Evolutionary conservation across 2,888 invertebrate species (phyloP), one percentile per base, ranked within the genome.

Genomic region (Tetanocera ferruginea): DNA sequence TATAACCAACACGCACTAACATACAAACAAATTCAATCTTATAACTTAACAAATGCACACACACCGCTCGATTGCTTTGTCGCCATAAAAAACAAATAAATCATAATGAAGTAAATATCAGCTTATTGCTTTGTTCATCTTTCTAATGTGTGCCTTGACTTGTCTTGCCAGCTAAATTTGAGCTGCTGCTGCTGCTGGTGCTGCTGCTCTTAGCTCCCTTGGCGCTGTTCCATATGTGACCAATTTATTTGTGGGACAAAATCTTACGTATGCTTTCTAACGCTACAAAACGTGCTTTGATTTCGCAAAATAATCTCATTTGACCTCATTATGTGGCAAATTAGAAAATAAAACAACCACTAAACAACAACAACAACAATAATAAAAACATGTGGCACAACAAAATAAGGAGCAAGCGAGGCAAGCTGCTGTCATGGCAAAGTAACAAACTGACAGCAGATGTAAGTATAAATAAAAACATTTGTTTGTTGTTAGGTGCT

Each of bases 21-120:
- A 25, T 4, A 0, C 19, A 60, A 5, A 60, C 57, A 25, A 23
- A 23, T 25, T 23, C 57, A 1, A 19, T 25, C 9, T 9, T 25
- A 23, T 57, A 19, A 19, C 9, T 25, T 19, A 5, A 55, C 8
- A 57, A 57, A n/a, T n/a, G n/a, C 11, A 19, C 19, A 60, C 57
- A 60, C 28, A 23, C 19, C 52, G 52, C 52, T 2, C 14, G 52
- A n/a, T 11, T 3, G 9, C 4, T 25, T 23, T 23, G 28, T 28
- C 23, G 19, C 57, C 11, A 25, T n/a, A 25, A 60, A 60, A 25
- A 28, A 8, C 9, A 60, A 11, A 64, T 64, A 64, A 64, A 64
- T 64, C 64, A 64, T 64, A 64, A 64, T 64, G 64, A 64, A 64
- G 31, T 64, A n/a, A 64, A 64, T 64, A 64, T 64, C 31, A 64